phyloP scores from a whole-genome alignment of 2,888 invertebrate genomes.

The Miltochrista miniata region DNA sequence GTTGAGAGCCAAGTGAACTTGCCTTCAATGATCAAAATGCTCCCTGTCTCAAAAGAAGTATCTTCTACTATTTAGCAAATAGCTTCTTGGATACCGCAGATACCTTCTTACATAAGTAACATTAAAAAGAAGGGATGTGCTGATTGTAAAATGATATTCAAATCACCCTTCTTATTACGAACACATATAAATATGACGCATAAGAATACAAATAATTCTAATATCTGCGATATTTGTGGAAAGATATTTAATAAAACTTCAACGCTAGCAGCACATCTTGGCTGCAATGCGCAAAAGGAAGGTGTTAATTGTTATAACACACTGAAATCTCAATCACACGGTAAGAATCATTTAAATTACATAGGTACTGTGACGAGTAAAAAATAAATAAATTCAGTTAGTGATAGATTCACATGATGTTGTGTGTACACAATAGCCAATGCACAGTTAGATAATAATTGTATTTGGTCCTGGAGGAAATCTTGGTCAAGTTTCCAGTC shows the following conservation, averaged over 20 bases:
- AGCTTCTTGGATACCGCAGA: too few relatives aligned
- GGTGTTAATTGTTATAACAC: slow-evolving; percentile 52
- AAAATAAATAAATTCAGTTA: slow-evolving; percentile 23
- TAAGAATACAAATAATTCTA: slow-evolving; percentile 30
- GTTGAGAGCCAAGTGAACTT: too few relatives aligned
- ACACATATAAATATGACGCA: slow-evolving; percentile 31
- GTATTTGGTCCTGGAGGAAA: too few relatives aligned
- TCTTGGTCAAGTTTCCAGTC: too few relatives aligned
- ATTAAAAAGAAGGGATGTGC: slow-evolving; percentile 11
- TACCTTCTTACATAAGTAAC: slow-evolving; percentile 7
- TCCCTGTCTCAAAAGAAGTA: too few relatives aligned
- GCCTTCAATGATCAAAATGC: too few relatives aligned
- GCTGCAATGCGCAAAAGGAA: slow-evolving; percentile 41
- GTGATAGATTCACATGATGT: too few relatives aligned
- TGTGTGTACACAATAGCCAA: too few relatives aligned
- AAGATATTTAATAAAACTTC: slow-evolving; percentile 39
- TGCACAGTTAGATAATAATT: too few relatives aligned
- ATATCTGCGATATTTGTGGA: slow-evolving; percentile 47
- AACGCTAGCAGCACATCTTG: slow-evolving; percentile 42
- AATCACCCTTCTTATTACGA: slow-evolving; percentile 21
- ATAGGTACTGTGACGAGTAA: slow-evolving; percentile 36
- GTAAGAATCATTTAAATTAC: slow-evolving; percentile 45
- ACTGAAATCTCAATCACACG: slow-evolving; percentile 51
- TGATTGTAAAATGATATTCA: slow-evolving; percentile 29
- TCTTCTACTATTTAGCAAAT: slow-evolving; percentile 4